Evolutionary conservation across 2,888 invertebrate species (phyloP).

Genomic region (Onthophagus sagittarius): DNA sequence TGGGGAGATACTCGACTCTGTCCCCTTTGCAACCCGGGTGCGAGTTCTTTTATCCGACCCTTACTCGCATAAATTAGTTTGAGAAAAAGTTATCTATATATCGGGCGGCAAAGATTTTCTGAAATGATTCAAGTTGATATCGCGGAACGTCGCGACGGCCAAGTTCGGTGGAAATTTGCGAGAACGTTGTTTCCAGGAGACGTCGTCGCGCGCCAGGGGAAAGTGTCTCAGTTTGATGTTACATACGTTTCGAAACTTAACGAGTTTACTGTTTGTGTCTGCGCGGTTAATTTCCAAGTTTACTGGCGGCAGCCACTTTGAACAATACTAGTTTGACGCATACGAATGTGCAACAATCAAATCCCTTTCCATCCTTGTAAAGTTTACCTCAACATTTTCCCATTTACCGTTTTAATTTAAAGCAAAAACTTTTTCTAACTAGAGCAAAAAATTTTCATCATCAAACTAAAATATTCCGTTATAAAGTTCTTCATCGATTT

Average conservation of each 20-base stretch:
- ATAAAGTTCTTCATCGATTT: neutral
- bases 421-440: neutral
- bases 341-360: neutral
- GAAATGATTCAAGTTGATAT: neutral
- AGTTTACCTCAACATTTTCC: neutral
- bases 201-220: neutral
- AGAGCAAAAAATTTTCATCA: neutral
- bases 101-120: neutral
- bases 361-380: neutral
- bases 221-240: slow-evolving; percentile 13
- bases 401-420: neutral
- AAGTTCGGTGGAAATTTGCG: neutral
- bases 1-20: neutral
- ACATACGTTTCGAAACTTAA: slow-evolving; percentile 10
- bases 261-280: slow-evolving; percentile 8
- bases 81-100: neutral
- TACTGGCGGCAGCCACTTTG: slow-evolving; percentile 9
- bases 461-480: neutral
- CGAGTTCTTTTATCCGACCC: neutral
- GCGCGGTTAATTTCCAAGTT: slow-evolving; percentile 12
- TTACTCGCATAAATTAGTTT: neutral
- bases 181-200: neutral
- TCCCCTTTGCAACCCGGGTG: neutral
- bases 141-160: neutral
- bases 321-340: slow-evolving; percentile 7